Evolutionary conservation across 2,888 invertebrate genomes (phyloP).

Genomic region (Eulithis testata): DNA sequence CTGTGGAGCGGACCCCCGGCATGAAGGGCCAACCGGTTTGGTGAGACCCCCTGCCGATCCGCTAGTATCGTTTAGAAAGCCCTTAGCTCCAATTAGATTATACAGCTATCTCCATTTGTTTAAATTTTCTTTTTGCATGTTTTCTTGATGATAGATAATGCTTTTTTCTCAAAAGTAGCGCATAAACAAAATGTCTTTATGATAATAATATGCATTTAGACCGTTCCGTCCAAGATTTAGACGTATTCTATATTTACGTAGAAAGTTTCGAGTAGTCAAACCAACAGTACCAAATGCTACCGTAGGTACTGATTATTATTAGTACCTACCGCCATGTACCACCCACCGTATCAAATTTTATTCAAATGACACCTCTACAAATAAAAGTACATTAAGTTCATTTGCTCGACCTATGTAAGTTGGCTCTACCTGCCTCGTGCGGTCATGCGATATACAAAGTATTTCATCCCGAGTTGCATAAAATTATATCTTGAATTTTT

Average conservation of each 20-base stretch:
- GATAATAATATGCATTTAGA: conserved; percentile 26
- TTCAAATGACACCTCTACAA: conserved; percentile 8
- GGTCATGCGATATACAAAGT: no score
- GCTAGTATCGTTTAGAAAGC: conserved; percentile 54
- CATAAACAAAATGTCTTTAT: conserved; percentile 20
- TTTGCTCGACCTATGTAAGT: neutral
- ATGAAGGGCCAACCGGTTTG: conserved; percentile 84
- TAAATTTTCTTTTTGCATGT: conserved; percentile 41
- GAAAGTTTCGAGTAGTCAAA: no score
- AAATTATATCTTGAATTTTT: no score
- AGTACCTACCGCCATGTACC: no score
- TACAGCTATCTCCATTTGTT: conserved; percentile 27
- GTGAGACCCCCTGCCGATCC: conserved; percentile 72
- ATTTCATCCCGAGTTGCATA: no score
- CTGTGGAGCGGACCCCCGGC: conserved; percentile 65
- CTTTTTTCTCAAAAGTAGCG: conserved; percentile 14
- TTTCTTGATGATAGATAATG: conserved; percentile 13
- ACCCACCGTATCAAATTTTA: neutral
- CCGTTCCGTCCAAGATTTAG: no score
- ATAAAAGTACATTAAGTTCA: neutral
- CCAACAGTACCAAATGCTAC: no score
- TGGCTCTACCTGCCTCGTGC: no score
- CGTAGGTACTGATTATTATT: no score
- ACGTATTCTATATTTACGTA: conserved; percentile 4
- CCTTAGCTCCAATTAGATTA: conserved; percentile 39